Evolutionary conservation across 23 tunicate genomes (phyloP).

Genomic region (Ciona savignyi): DNA sequence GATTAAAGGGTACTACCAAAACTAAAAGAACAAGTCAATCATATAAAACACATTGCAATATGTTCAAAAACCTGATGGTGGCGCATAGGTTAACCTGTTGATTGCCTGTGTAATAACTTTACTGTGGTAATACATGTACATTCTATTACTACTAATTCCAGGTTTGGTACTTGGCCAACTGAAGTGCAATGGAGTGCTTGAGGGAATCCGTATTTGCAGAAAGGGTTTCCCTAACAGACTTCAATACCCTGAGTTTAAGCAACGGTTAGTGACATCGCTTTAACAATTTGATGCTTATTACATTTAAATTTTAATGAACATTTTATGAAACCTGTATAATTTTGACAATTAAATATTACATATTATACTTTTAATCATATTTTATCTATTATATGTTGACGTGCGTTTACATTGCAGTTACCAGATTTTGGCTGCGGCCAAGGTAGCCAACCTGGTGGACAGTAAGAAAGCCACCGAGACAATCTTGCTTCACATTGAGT

Average conservation of each 20-base stretch:
- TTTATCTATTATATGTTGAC: too few species aligned
- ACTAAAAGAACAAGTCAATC: too few species aligned
- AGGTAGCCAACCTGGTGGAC: constrained; percentile 87
- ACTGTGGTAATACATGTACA: too few species aligned
- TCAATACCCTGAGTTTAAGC: constrained; percentile 90
- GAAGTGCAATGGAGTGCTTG: constrained; percentile 95
- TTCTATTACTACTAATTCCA: too few species aligned
- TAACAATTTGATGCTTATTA: too few species aligned
- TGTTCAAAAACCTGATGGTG: not conserved
- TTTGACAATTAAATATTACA: too few species aligned
- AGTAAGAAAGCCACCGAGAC: constrained; percentile 93
- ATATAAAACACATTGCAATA: not conserved
- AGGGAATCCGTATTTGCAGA: constrained; percentile 96
- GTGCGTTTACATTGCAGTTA: constrained; percentile 22
- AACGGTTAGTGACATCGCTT: constrained; percentile 71
- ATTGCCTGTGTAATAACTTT: too few species aligned
- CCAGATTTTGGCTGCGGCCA: constrained; percentile 84
- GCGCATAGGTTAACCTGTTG: too few species aligned
- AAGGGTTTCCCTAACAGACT: constrained; percentile 96
- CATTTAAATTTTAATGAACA: not conserved
- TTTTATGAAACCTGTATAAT: not conserved
- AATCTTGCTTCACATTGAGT: constrained; percentile 54
- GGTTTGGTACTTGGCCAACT: constrained; percentile 83
- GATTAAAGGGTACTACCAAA: too few species aligned
- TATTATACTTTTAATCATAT: too few species aligned